Evolutionary conservation across 2,113 vertebrate species (phyloP).

Genomic region (Forbesichthys papilliferus): DNA sequence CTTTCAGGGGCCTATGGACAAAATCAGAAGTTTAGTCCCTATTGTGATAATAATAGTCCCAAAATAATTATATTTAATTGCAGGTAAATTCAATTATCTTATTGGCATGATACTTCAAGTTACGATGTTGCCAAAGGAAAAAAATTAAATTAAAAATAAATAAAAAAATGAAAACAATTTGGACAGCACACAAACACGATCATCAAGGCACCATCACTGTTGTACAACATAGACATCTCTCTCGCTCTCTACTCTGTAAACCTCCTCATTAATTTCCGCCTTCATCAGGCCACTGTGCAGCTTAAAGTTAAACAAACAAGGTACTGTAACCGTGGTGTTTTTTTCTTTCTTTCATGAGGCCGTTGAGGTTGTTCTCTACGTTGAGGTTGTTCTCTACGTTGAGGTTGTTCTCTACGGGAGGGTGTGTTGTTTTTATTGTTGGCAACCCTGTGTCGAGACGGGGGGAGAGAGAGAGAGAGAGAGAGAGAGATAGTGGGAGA

Average conservation of each 20-base stretch:
- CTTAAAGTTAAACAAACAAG: neutral
- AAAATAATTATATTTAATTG: too few species aligned
- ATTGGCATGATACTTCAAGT: too few species aligned
- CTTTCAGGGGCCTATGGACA: too few species aligned
- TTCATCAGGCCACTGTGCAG: neutral
- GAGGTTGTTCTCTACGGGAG: slow-evolving; percentile 2
- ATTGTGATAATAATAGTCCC: too few species aligned
- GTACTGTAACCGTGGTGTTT: slow-evolving; percentile 18
- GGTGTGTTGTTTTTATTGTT: slow-evolving; percentile 22
- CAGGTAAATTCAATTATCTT: too few species aligned
- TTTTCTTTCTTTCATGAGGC: neutral
- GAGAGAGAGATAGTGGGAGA: neutral
- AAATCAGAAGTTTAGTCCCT: too few species aligned
- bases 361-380: neutral
- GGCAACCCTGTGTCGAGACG: neutral
- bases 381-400: too few species aligned
- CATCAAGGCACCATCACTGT: too few species aligned
- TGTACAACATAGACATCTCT: neutral
- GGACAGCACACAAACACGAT: too few species aligned
- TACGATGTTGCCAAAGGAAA: too few species aligned
- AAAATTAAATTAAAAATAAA: too few species aligned
- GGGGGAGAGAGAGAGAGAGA: neutral
- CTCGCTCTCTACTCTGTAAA: slow-evolving; percentile 5
- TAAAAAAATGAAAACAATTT: too few species aligned
- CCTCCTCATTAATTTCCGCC: slow-evolving; percentile 33